Evolutionary conservation across 2,113 vertebrate species (phyloP), one percentile per base, ranked within the genome.

Genomic region (Lanius collurio): DNA sequence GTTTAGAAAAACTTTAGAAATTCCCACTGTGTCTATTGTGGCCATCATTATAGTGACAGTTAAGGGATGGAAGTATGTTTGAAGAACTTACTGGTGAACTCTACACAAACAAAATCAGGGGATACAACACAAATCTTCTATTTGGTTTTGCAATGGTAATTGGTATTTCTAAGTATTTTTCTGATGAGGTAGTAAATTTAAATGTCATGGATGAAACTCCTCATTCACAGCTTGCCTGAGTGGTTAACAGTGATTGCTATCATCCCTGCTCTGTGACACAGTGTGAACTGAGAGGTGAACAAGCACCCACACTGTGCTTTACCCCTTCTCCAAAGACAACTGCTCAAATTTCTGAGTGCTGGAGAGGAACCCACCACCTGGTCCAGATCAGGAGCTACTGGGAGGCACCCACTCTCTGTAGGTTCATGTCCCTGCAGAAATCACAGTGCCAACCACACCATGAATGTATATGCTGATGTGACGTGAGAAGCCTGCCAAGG

Each of bases 221-320:
- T 90, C 31, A 9, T 64, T 87, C 39, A 64, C 23, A 71, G 11
- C 6, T 64, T 85, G 16, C 9, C 41, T 69, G 41, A 42, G 30
- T 46, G 23, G 14, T 7, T 62, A 17, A n/a, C 28, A 33, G 8
- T 1, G 0, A 6, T 33, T 26, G 2, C 4, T 6, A 0, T 35
- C 23, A 60, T 13, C n/a, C 12, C 16, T 27, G 6, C 13, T 47
- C 33, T 30, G 6, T 15, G 12, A 3, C 4, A 19, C 30, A 22
- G 7, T 7, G 28, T 47, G 47, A 74, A 16, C 7, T 13, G 13
- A 11, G 5, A 62, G 2, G 7, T 21, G 4, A 23, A 28, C 0
- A 0, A 67, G 27, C 9, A 39, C 12, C 19, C 3, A n/a, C 6
- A 5, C 3, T 2, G 46, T 41, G 15, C 41, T 31, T 53, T n/a